Evolutionary conservation across 2,888 invertebrate species (phyloP).

Genomic region (Protophormia terraenovae): DNA sequence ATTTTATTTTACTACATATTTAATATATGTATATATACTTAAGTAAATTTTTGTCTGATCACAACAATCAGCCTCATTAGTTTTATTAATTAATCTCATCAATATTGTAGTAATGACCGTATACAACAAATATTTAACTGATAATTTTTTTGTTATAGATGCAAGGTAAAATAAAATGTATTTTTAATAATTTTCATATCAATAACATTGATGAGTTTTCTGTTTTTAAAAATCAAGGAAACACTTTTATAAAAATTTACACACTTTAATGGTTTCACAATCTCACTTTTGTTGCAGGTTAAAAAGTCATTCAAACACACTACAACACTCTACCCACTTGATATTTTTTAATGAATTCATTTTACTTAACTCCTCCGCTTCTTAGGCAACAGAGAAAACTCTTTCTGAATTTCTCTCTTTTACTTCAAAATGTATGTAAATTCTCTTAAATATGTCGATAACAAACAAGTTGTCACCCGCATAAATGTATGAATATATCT

Average conservation of each 20-base stretch:
- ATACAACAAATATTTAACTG: conserved; percentile 25
- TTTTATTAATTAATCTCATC: conserved; percentile 27
- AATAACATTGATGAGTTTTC: not conserved
- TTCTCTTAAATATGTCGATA: conserved; percentile 7
- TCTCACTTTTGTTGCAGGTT: conserved; percentile 44
- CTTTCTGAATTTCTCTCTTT: not conserved
- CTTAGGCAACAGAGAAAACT: not conserved
- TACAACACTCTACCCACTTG: conserved; percentile 24
- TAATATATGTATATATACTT: not conserved
- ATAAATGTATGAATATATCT: conserved; percentile 15
- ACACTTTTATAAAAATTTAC: conserved; percentile 38
- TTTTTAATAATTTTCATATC: not conserved
- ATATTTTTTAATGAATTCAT: not conserved
- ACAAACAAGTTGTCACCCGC: conserved; percentile 11
- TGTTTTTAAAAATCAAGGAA: conserved; percentile 22
- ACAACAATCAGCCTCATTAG: conserved; percentile 1
- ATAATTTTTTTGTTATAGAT: conserved; percentile 12
- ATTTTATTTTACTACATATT: not conserved
- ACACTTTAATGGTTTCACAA: conserved; percentile 62
- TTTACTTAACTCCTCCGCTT: conserved; percentile 34
- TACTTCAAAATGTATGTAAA: not conserved
- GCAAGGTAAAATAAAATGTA: conserved; percentile 31
- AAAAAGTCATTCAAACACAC: conserved; percentile 6
- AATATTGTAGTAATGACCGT: not conserved
- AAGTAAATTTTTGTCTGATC: not conserved